phyloP scores from a whole-genome alignment of 1,140 invertebrate genomes.

The Drosophila lowei region DNA sequence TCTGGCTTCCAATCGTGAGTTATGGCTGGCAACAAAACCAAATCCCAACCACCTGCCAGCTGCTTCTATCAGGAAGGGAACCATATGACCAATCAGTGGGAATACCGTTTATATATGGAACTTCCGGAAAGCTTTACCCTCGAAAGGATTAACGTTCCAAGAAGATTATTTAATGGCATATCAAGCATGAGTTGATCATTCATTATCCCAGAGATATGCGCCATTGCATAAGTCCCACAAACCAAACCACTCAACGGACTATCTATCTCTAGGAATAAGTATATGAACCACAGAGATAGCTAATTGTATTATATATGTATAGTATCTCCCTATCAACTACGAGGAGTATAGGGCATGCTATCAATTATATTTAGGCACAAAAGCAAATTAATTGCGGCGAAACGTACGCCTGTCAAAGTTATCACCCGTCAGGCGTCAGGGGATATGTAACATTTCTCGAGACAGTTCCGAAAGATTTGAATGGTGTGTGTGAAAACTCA shows the following conservation, averaged over 20 bases:
- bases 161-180: too few species aligned
- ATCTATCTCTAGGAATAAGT: constrained; percentile 48
- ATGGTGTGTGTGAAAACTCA: constrained; percentile 29
- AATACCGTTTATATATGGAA: too few species aligned
- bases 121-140: too few species aligned
- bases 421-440: constrained; percentile 16
- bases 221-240: constrained; percentile 40
- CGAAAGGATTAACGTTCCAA: too few species aligned
- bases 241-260: constrained; percentile 47
- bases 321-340: too few species aligned
- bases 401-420: constrained; percentile 57
- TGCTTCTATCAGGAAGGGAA: constrained; percentile 34
- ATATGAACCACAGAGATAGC: constrained; percentile 58
- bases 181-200: constrained; percentile 19
- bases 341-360: constrained; percentile 35
- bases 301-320: constrained; percentile 25
- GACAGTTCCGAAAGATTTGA: constrained; percentile 19
- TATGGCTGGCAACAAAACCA: constrained; percentile 45
- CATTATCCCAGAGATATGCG: constrained; percentile 32
- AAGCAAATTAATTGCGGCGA: constrained; percentile 67
- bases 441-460: constrained; percentile 26
- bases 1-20: constrained; percentile 41
- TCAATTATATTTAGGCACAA: constrained; percentile 48
- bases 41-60: constrained; percentile 37
- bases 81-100: not conserved